These are phyloP conservation scores for Rhopilema esculentum DNA, from an alignment of 30 jellyfish, hydroid and myxozoan species.

Conservation along the genomic window DNA sequence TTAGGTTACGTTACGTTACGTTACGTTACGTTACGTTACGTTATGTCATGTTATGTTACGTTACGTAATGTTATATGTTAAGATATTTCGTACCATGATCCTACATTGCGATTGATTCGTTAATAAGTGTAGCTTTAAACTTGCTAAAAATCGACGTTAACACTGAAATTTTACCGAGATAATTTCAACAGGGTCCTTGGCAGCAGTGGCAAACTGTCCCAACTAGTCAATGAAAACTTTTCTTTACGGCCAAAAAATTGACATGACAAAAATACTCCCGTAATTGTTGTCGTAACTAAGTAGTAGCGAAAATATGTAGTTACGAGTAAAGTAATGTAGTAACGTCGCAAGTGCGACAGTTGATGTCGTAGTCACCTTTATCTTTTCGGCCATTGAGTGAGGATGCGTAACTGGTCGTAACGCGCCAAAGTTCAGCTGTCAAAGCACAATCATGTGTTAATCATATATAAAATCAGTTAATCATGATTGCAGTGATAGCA, in stretches of 20 bases:
- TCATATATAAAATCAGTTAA: not conserved
- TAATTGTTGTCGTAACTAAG: not conserved
- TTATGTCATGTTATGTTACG: not conserved
- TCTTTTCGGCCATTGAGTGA: conserved; percentile 49
- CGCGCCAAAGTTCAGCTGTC: conserved; percentile 63
- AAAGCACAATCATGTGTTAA: conserved; percentile 2
- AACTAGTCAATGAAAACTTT: not conserved
- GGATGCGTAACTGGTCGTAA: conserved; percentile 38
- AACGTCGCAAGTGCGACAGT: not conserved
- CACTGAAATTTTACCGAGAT: too few relatives aligned
- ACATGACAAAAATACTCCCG: not conserved
- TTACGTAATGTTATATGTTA: not conserved
- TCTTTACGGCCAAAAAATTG: not conserved
- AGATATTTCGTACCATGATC: too few relatives aligned
- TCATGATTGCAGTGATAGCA: not conserved
- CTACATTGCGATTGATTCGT: not conserved
- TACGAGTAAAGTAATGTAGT: not conserved
- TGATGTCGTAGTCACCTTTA: conserved; percentile 24
- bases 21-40: not conserved
- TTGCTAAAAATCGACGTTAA: too few relatives aligned
- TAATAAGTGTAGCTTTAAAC: too few relatives aligned
- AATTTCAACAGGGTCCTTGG: too few relatives aligned
- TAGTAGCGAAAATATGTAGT: not conserved
- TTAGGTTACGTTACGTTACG: not conserved
- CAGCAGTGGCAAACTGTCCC: not conserved